Base-by-base conservation (phyloP, 2,888 invertebrate genomes). In the Corythucha ciliata region DNA sequence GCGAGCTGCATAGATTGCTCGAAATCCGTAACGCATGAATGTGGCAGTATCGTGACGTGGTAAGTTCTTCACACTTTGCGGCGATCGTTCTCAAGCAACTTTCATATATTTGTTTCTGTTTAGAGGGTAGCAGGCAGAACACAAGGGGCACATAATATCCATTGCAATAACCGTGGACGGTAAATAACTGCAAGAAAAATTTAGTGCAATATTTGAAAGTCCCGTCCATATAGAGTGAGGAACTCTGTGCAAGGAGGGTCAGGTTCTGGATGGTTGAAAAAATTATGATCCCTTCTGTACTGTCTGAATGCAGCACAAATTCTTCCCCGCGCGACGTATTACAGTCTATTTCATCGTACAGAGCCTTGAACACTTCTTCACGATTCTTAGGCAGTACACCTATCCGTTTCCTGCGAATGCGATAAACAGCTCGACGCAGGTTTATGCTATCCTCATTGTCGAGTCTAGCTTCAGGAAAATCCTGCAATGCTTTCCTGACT, bases 111-210 rank as follows among this genome's bases (percentile, higher is more conserved):
- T 34, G 29, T 40, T 4, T 49, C 16, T 21, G 33, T 40, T 37
- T 48, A 26, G 7, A 27, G 24, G 36, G 40, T 42, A 44, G 27
- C 20, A 47, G 37, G 25, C 42, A 53, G 29, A 50, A 53, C 18
- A 55, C 48, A 6, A 57, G 41, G 6, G 55, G 55, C 20, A 57
- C 16, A n/a, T 53, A 33, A 4, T 39, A 45, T 62, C 57, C 57
- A 49, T 58, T 64, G 65, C 62, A 58, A 58, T 59, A 55, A 72
- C 72, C 57, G 77, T 75, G 60, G 78, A 80, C 64, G 77, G 77
- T 56, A 81, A 80, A 63, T 63, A 68, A 25, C 29, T 55, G 57
- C 20, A 45, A 54, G 20, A 54, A 57, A 39, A 56, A 45, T n/a
- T 42, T 41, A 8, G 54, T 53, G 10, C 33, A 50, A 27, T 50